Conservation (phyloP, 2,797 vertebrate genomes). For the Echeneis naucrates region DNA sequence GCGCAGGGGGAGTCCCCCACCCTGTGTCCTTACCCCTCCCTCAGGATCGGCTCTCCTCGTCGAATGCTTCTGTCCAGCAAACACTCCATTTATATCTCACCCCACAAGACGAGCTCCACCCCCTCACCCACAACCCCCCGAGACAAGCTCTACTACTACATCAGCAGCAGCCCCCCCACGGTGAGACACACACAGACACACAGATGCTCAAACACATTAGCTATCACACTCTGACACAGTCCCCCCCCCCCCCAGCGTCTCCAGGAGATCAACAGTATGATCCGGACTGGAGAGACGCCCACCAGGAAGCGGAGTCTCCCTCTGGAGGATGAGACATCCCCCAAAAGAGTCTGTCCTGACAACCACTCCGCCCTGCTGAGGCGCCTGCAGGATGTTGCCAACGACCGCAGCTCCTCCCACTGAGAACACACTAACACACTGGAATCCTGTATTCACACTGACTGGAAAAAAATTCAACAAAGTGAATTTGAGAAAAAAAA, state of each 20-base stretch:
- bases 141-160: slow-evolving; percentile 93
- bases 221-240: not conserved
- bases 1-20: slow-evolving; percentile 87
- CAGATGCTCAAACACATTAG: not conserved
- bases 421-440: slow-evolving; percentile 69
- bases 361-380: slow-evolving; percentile 90
- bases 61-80: slow-evolving; percentile 92
- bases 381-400: slow-evolving; percentile 93
- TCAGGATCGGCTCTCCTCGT: slow-evolving; percentile 89
- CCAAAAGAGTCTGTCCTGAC: slow-evolving; percentile 92
- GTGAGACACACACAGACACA: slow-evolving; percentile 77
- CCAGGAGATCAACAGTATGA: slow-evolving; percentile 96
- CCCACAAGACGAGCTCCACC: slow-evolving; percentile 86
- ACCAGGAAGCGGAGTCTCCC: slow-evolving; percentile 91
- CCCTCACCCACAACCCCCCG: slow-evolving; percentile 84
- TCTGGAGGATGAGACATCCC: slow-evolving; percentile 89
- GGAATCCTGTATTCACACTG: too few relatives aligned
- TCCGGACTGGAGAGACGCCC: slow-evolving; percentile 92
- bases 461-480: not conserved
- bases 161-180: slow-evolving; percentile 93
- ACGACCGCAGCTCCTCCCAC: slow-evolving; percentile 90
- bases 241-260: slow-evolving; percentile 83
- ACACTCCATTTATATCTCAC: slow-evolving; percentile 92
- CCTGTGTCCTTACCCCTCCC: slow-evolving; percentile 89
- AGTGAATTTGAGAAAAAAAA: too few relatives aligned